These are phyloP conservation scores for Dendrophyllia cribrosa DNA, from an alignment of 64 coral and sea anemone genomes.

Conservation along the genomic window DNA sequence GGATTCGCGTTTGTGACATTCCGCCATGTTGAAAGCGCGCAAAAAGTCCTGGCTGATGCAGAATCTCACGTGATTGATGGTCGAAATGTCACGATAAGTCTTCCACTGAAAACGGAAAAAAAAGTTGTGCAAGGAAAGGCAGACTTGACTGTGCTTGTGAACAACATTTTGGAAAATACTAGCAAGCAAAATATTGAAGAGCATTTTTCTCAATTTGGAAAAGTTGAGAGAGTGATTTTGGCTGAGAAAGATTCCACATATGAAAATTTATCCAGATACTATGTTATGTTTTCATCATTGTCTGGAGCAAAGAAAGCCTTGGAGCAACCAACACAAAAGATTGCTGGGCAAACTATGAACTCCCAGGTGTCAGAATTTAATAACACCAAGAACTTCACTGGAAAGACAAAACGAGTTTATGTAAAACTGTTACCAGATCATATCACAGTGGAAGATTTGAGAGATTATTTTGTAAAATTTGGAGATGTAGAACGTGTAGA, in stretches of 20 bases:
- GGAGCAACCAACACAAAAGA: neutral
- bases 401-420: neutral
- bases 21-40: neutral
- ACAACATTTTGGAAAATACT: neutral
- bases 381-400: neutral
- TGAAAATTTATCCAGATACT: neutral
- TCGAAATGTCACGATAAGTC: neutral
- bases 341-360: neutral
- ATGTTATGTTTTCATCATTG: neutral
- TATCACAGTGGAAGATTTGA: neutral
- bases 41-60: neutral
- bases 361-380: neutral
- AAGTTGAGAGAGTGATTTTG: neutral
- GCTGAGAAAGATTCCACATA: neutral
- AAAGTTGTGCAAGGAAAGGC: neutral
- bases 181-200: neutral
- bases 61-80: neutral
- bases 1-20: constrained; percentile 1
- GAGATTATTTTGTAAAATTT: too few species aligned
- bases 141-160: neutral
- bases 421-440: neutral
- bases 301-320: neutral
- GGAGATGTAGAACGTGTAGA: too few species aligned
- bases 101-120: neutral
- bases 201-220: neutral